phyloP scores from a whole-genome alignment of 2,797 vertebrate species.

The Hoplostethus mediterraneus region DNA sequence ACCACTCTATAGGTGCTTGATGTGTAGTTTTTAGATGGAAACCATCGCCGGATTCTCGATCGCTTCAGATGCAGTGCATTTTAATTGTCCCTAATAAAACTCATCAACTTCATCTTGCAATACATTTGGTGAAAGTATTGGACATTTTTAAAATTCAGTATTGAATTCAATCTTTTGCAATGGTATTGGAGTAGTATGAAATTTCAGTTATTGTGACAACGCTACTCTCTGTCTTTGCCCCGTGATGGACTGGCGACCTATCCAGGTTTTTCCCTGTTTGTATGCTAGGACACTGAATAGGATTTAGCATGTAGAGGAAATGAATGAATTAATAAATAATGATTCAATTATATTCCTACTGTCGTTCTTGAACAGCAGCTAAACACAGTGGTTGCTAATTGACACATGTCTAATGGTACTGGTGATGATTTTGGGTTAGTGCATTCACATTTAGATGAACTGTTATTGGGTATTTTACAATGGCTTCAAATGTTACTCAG shows the following conservation, averaged over 20 bases:
- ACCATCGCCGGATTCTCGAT: conserved; percentile 3
- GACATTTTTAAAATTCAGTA: background rate
- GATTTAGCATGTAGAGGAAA: conserved; percentile 54
- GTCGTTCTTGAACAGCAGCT: too few species aligned
- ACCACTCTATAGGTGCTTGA: background rate
- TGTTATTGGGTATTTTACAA: too few species aligned
- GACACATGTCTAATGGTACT: too few species aligned
- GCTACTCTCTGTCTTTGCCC: conserved; percentile 47
- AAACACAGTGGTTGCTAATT: too few species aligned
- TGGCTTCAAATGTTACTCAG: too few species aligned
- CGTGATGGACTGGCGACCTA: conserved; percentile 65
- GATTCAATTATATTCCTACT: too few species aligned
- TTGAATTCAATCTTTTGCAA: too few species aligned
- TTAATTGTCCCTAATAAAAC: conserved; percentile 49
- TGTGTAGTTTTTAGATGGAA: conserved; percentile 3
- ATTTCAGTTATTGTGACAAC: too few species aligned
- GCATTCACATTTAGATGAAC: too few species aligned
- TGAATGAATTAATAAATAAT: conserved; percentile 41
- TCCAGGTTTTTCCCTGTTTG: conserved; percentile 64
- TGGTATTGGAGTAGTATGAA: too few species aligned
- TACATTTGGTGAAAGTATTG: too few species aligned
- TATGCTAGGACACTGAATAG: conserved; percentile 66
- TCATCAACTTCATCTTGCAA: background rate
- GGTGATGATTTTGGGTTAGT: too few species aligned
- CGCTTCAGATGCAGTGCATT: conserved; percentile 33